Conservation (phyloP, 2,113 vertebrate species). For the Gambusia holbrooki region DNA sequence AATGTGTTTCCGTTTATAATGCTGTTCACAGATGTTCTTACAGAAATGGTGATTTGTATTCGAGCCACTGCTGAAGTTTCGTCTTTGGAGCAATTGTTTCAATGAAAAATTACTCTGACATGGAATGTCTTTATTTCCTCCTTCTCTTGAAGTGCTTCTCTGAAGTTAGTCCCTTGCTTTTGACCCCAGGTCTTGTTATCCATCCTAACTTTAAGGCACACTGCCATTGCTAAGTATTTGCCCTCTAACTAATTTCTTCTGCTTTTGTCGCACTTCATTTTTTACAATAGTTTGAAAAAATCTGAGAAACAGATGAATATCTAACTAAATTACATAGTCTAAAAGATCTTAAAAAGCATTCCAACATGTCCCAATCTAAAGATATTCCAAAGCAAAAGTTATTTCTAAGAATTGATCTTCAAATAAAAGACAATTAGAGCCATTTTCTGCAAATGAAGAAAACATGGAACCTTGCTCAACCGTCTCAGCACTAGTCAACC, state of each 20-base stretch:
- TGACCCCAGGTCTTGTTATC: constrained; percentile 2
- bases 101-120: constrained; percentile 62
- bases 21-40: constrained; percentile 32
- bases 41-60: constrained; percentile 50
- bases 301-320: too few species aligned
- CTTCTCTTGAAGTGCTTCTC: constrained; percentile 16
- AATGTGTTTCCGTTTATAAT: constrained; percentile 35
- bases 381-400: not conserved
- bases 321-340: not conserved
- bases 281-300: too few species aligned
- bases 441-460: too few species aligned
- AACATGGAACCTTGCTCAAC: too few species aligned
- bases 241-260: not conserved
- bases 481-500: too few species aligned
- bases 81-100: constrained; percentile 60
- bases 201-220: not conserved
- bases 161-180: constrained; percentile 28
- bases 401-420: too few species aligned
- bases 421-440: too few species aligned
- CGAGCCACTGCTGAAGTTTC: constrained; percentile 48
- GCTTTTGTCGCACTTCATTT: not conserved
- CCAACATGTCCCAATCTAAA: not conserved
- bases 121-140: constrained; percentile 36
- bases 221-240: not conserved
- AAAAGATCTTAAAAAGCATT: not conserved